A percentile compares a stretch with the other conserved stretches of the same genome.
Conservation (phyloP, 2,113 vertebrate species). For the Paradoxurus hermaphroditus region DNA sequence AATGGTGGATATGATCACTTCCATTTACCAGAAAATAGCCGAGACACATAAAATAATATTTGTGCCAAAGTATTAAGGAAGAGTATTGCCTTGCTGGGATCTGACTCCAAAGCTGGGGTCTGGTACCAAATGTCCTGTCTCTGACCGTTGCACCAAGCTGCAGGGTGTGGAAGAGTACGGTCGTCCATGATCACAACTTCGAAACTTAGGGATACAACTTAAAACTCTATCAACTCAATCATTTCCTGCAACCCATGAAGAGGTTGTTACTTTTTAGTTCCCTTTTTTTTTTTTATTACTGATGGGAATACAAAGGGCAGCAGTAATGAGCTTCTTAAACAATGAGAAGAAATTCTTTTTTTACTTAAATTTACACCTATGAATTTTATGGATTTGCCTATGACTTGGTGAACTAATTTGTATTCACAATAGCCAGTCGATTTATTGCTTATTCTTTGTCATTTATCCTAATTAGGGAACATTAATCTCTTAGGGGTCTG, state of each 20-base stretch:
- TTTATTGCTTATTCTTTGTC: not conserved
- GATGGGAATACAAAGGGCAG: not conserved
- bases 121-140: not conserved
- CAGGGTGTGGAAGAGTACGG: not conserved
- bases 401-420: not conserved
- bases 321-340: not conserved
- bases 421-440: not conserved
- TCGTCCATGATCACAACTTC: not conserved
- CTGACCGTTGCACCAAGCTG: not conserved
- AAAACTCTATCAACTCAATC: not conserved
- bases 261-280: not conserved
- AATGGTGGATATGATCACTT: not conserved
- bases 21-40: not conserved
- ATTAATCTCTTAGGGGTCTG: not conserved
- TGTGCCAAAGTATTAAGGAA: not conserved
- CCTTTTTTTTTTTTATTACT: not conserved
- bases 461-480: not conserved
- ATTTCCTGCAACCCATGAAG: not conserved
- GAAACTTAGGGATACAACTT: not conserved
- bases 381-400: not conserved
- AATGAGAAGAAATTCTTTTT: not conserved
- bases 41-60: not conserved
- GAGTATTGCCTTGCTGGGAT: not conserved
- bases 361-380: constrained; percentile 6
- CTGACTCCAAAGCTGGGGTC: not conserved